phyloP scores from a whole-genome alignment of 1,140 invertebrate genomes.

The Elysia chlorotica region DNA sequence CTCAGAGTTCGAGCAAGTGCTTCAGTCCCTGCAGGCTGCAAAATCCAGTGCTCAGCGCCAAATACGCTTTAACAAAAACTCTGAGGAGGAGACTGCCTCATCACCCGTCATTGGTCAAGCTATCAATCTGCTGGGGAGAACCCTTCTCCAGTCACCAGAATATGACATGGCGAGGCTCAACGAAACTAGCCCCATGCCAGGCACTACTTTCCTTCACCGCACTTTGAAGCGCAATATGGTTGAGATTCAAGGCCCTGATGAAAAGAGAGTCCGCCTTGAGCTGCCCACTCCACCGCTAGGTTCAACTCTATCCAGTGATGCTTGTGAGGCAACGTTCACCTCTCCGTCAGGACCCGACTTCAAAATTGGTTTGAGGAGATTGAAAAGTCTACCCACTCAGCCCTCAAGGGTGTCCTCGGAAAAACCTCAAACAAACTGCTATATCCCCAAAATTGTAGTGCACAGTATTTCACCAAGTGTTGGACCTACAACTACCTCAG shows the following conservation, averaged over 20 bases:
- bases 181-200: conserved; percentile 9
- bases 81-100: neutral
- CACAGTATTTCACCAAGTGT: conserved; percentile 1
- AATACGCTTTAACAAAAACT: conserved; percentile 12
- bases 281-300: neutral
- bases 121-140: conserved; percentile 13
- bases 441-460: neutral
- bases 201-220: conserved; percentile 2
- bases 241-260: neutral
- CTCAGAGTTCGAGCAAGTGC: conserved; percentile 5
- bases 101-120: too few relatives aligned
- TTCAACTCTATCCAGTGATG: neutral
- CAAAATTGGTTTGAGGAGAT: conserved; percentile 1
- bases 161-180: conserved; percentile 15
- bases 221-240: conserved; percentile 16
- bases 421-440: neutral
- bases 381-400: neutral
- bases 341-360: neutral
- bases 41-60: conserved; percentile 14
- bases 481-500: too few relatives aligned
- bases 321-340: neutral
- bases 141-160: conserved; percentile 13
- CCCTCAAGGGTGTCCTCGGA: neutral
- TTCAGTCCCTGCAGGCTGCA: neutral
- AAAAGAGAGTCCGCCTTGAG: conserved; percentile 4